Conservation (phyloP, 2,797 vertebrate species). For the Pipistrellus nathusii region DNA sequence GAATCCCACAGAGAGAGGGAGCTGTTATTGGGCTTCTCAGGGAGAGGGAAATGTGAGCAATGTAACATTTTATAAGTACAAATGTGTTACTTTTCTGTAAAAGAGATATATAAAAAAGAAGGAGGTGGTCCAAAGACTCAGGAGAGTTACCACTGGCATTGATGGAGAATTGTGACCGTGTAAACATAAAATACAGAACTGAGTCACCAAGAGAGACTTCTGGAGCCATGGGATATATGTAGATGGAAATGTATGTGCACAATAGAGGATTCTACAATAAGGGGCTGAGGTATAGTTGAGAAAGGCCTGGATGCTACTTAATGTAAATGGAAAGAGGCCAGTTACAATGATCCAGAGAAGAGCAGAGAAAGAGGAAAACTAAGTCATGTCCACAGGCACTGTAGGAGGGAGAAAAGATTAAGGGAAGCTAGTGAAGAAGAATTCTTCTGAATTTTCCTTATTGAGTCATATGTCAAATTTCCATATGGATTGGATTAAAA, state of each 20-base stretch:
- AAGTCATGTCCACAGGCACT: neutral
- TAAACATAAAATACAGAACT: neutral
- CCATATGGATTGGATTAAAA: slow-evolving; percentile 6
- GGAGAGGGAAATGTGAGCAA: neutral
- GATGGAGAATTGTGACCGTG: neutral
- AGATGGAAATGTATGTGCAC: neutral
- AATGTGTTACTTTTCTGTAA: neutral
- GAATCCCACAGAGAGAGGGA: neutral
- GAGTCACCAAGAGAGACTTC: neutral
- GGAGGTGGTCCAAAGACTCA: neutral
- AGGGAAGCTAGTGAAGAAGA: neutral
- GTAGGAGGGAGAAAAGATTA: neutral
- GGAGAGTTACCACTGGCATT: neutral
- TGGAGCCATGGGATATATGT: neutral
- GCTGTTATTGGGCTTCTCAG: neutral
- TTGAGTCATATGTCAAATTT: neutral
- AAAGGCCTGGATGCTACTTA: neutral
- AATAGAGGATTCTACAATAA: neutral
- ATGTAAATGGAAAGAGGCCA: neutral
- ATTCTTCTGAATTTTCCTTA: neutral
- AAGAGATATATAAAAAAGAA: neutral
- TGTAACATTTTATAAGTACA: neutral
- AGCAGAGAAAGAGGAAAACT: neutral
- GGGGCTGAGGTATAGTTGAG: neutral
- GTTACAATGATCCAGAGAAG: neutral